Evolutionary conservation across 2,797 vertebrate species (phyloP), one percentile per base, ranked within the genome.

Genomic region (Adrianichthys oophorus): DNA sequence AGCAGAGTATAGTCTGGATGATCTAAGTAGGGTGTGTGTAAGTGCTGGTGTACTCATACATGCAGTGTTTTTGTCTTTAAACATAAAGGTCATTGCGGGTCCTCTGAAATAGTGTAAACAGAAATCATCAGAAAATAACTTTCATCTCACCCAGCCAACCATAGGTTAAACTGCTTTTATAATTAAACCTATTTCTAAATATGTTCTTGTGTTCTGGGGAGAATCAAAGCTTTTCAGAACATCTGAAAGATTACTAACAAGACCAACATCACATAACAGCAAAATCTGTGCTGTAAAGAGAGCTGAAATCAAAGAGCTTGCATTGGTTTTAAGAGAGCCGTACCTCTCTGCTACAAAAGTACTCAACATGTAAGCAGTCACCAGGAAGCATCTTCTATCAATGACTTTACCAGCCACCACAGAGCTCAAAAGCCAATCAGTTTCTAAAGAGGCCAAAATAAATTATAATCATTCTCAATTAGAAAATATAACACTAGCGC

Each of bases 221-320:
- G 46, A 79, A 77, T 81, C 59, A 73, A 76, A 77, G 68, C 26
- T 50, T 68, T 74, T 40, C 50, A 23, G 64, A 72, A 56, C 68
- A 56, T 57, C 16, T 63, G 57, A 79, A 76, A 78, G 56, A 59
- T 73, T 48, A 76, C 80, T 64, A 78, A 68, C 44, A 69, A 59
- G 60, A 84, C 75, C 49, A 79, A 73, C 76, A 67, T 72, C 61
- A 40, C 79, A 70, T 56, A 48, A 48, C 12, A 23, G 52, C 59
- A 71, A 77, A 76, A 61, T 78, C 65, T 52, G 57, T 21, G 45
- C 48, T 58, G 69, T 57, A 32, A 75, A 48, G 21, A 37, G 64
- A 64, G 60, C 65, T 67, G 61, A 76, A 64, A 80, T 84, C 76
- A 84, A 87, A 79, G 67, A 41, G 62, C 23, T 41, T 7, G 49